A percentile compares a stretch with the other conserved stretches of the same genome.
These are phyloP conservation scores for Sitobion miscanthi DNA, from an alignment of 1,140 invertebrate genomes.

Conservation along the genomic window DNA sequence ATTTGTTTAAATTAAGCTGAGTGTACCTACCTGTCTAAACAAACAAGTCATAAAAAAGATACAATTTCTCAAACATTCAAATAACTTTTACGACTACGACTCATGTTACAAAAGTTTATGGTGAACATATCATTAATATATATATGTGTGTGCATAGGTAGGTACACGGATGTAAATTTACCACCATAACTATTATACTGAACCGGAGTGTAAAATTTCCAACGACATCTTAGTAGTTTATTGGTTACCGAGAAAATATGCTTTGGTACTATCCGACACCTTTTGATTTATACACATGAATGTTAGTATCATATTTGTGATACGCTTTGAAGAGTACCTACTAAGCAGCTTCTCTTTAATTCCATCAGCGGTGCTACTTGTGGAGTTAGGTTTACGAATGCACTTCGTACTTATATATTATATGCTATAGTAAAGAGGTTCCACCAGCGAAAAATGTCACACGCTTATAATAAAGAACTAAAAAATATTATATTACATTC, in stretches of 20 bases:
- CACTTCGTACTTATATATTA: neutral
- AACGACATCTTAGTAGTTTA: neutral
- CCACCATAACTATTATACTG: neutral
- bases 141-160: neutral
- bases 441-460: neutral
- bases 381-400: neutral
- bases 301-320: neutral
- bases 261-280: neutral
- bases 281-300: neutral
- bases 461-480: neutral
- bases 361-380: neutral
- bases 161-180: neutral
- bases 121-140: neutral
- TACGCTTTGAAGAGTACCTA: neutral
- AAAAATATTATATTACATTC: too few species aligned
- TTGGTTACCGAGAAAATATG: slow-evolving; percentile 1
- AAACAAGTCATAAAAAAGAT: neutral
- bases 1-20: neutral
- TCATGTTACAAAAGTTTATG: neutral
- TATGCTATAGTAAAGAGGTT: neutral
- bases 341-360: slow-evolving; percentile 5
- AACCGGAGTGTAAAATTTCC: neutral
- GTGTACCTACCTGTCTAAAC: too few species aligned
- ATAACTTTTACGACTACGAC: neutral
- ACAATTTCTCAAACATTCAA: neutral